Percentiles rank a stretch among this genome's conserved stretches.
phyloP scores from a whole-genome alignment of 23 tunicate species.

The Styela clava region DNA sequence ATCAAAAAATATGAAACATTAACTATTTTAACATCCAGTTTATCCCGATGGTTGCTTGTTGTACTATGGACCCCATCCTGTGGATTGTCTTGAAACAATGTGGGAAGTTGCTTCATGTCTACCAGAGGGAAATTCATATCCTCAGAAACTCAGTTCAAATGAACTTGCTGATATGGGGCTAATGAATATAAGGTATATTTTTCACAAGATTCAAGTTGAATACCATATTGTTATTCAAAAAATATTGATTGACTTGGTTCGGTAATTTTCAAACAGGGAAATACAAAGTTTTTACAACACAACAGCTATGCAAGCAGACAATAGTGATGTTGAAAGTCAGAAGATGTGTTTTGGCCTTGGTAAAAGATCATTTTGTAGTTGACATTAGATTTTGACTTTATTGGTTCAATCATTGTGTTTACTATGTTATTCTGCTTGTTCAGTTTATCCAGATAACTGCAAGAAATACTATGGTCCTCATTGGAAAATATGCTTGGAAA shows the following conservation, averaged over 20 bases:
- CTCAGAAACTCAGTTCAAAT: neutral
- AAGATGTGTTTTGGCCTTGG: neutral
- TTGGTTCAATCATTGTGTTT: neutral
- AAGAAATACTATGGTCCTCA: slow-evolving; percentile 27
- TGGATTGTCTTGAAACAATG: neutral
- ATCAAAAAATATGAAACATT: no score
- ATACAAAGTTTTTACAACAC: neutral
- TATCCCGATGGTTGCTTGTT: neutral
- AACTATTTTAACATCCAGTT: neutral
- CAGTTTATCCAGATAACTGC: slow-evolving; percentile 22
- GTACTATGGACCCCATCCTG: slow-evolving; percentile 8
- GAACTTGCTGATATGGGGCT: neutral
- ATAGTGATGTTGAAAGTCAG: neutral
- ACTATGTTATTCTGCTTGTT: neutral
- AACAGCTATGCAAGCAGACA: neutral
- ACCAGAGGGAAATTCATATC: neutral
- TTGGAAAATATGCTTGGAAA: slow-evolving; percentile 10
- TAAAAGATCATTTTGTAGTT: no score
- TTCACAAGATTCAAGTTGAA: no score
- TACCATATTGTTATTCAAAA: no score
- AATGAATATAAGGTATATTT: neutral
- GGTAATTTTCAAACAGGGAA: no score
- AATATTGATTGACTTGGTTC: no score
- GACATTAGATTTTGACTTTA: no score
- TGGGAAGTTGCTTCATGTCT: neutral